Base-by-base conservation (phyloP, 2,888 invertebrate genomes). In the Xanthorhoe spadicearia region DNA sequence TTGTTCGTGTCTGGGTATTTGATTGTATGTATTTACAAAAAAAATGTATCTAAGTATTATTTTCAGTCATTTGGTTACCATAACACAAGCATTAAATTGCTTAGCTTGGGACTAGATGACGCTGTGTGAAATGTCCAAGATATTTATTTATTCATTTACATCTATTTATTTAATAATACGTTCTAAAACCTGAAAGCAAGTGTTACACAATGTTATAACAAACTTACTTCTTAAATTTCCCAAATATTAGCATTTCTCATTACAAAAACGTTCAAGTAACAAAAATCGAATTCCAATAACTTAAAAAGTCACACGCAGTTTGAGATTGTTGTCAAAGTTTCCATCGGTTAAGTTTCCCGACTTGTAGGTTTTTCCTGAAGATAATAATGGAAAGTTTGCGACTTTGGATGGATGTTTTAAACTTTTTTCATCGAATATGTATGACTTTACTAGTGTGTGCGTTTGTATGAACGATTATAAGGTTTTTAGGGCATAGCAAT, bases 361-460 rank as follows among this genome's bases (percentile, higher is more conserved):
- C 57, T 61, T 61, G 51, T 23, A 57, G 54, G 60, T 66, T 66
- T 66, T 61, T 59, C 48, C 58, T 38, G 52, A 13, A 32, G 43
- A 66, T 66, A 66, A 66, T 56, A 65, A 65, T 56, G 65, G 49
- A 28, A 61, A 64, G 50, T 60, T 50, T 28, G n/a, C 32, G 52
- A 48, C 56, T 35, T 46, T 60, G 50, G 23, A 59, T 58, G 38
- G 46, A 56, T 46, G 56, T 61, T 52, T 19, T 18, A 58, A 66
- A 61, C 53, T 66, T 66, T 61, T 48, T 46, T 19, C 28, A 13
- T 38, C 15, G 58, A 54, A 56, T 56, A 56, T 56, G 17, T 46
- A 56, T 23, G n/a, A 19, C 23, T 56, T 23, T 48, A 48, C 28
- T 1, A 48, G 55, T 8, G 19, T 9, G 49, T 19, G 18, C 9